These are phyloP conservation scores for Rhodeus uyekii DNA, from an alignment of 2,797 vertebrate genomes.

Conservation along the genomic window DNA sequence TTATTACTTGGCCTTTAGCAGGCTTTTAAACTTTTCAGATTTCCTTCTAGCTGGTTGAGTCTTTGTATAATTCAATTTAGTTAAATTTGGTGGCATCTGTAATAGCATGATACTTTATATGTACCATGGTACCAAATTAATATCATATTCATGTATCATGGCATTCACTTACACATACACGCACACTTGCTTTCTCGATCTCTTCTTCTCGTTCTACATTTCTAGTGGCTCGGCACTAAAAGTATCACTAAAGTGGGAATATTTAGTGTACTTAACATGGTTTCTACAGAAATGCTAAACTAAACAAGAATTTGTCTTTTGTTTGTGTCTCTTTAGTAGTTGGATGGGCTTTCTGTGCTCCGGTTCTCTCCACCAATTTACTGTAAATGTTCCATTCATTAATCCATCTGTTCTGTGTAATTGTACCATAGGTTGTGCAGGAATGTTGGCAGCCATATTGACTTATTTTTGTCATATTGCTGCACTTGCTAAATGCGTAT, in stretches of 20 bases:
- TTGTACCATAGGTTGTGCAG: slow-evolving; percentile 30
- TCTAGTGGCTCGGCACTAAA: slow-evolving; percentile 52
- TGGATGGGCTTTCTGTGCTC: slow-evolving; percentile 26
- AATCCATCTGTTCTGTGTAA: slow-evolving; percentile 50
- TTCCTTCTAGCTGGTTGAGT: not conserved
- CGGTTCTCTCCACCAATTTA: slow-evolving; percentile 42
- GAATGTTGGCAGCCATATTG: slow-evolving; percentile 44
- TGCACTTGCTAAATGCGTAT: slow-evolving; percentile 19
- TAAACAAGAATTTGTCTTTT: slow-evolving; percentile 52
- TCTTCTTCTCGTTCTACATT: slow-evolving; percentile 28
- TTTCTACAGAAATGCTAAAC: slow-evolving; percentile 50
- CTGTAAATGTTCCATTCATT: slow-evolving; percentile 54
- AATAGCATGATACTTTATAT: no score
- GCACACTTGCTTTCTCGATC: not conserved
- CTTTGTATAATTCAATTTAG: not conserved
- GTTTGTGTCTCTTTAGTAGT: slow-evolving; percentile 52
- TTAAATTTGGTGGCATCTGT: not conserved
- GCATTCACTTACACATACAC: no score
- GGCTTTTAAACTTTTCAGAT: not conserved
- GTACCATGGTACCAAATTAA: no score
- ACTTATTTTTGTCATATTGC: slow-evolving; percentile 42
- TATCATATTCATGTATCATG: no score
- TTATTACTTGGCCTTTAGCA: not conserved
- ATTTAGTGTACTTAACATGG: slow-evolving; percentile 51
- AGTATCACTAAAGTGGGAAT: slow-evolving; percentile 49